phyloP scores from a whole-genome alignment of 2,888 invertebrate species.

The Crioceris asparagi region DNA sequence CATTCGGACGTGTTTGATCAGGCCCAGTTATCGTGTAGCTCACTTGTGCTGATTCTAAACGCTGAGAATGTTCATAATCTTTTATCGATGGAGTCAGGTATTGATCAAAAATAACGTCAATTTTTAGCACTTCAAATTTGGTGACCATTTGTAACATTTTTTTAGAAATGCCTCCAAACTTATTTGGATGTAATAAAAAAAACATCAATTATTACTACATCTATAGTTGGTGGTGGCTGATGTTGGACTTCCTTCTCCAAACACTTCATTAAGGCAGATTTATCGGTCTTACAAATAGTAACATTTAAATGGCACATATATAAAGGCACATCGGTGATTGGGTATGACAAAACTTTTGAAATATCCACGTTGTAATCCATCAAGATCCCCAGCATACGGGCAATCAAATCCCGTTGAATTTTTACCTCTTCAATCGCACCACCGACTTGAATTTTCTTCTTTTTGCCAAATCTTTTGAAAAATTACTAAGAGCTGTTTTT shows the following conservation, averaged over 20 bases:
- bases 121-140: neutral
- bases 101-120: constrained; percentile 2
- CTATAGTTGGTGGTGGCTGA: constrained; percentile 13
- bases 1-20: constrained; percentile 9
- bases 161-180: neutral
- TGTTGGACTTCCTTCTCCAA: constrained; percentile 15
- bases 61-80: neutral
- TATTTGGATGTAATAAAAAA: neutral
- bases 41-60: constrained; percentile 2
- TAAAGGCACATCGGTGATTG: constrained; percentile 23
- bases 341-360: constrained; percentile 22
- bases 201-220: constrained; percentile 27
- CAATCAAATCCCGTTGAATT: constrained; percentile 12
- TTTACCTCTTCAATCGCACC: constrained; percentile 18
- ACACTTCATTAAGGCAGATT: constrained; percentile 20
- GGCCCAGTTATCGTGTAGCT: constrained; percentile 10
- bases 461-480: constrained; percentile 11
- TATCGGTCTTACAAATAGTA: constrained; percentile 21
- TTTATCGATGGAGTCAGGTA: neutral
- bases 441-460: constrained; percentile 14
- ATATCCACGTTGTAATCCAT: constrained; percentile 14
- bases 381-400: constrained; percentile 11
- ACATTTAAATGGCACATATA: constrained; percentile 6
- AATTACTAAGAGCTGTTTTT: constrained; percentile 16
- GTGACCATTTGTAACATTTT: constrained; percentile 1